Base-by-base conservation (phyloP, 2,888 invertebrate species). In the Odontocerum albicorne region DNA sequence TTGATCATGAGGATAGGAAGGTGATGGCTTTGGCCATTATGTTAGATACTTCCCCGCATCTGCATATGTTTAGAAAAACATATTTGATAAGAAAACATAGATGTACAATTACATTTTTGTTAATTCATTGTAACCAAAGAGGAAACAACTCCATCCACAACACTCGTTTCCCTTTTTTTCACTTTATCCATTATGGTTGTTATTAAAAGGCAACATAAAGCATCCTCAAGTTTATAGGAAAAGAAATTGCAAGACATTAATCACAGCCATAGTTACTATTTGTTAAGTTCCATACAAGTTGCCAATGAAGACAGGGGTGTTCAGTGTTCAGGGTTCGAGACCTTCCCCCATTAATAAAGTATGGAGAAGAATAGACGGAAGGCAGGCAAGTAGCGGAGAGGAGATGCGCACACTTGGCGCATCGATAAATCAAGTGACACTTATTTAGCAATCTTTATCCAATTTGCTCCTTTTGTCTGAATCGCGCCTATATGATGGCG, bases 401-500 rank as follows among this genome's bases (percentile, higher is more conserved):
- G 35, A 55, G 55, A 59, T 59, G 52, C 44, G 53, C 42, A 38
- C 54, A 54, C 50, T 51, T 35, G 57, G 53, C 47, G 49, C 60
- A 39, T 55, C 55, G 21, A 60, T 60, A 60, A 60, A 60, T 60
- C 60, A 60, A 47, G 47, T 12, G 47, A 27, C 55, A 59, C 52
- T 59, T 59, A 59, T 59, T 55, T 59, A 44, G 45, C 59, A 55
- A 60, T 60, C 57, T 57, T 60, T 57, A 57, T 57, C 47, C 57
- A 60, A 60, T 60, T 57, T 57, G 57, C 47, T 40, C 45, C 55
- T 46, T 49, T 57, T 60, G 60, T 57, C 57, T 57, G 60, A 27
- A 16, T 19, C 32, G 40, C 33, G 36, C 38, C 39, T 20, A 31
- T n/a, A 38, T 45, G 54, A 55, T 55, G 54, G 46, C 16, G 42